A percentile compares a stretch with the other conserved stretches of the same genome.
Evolutionary conservation across 1,140 invertebrate genomes (phyloP).

Genomic region (Periplaneta americana): DNA sequence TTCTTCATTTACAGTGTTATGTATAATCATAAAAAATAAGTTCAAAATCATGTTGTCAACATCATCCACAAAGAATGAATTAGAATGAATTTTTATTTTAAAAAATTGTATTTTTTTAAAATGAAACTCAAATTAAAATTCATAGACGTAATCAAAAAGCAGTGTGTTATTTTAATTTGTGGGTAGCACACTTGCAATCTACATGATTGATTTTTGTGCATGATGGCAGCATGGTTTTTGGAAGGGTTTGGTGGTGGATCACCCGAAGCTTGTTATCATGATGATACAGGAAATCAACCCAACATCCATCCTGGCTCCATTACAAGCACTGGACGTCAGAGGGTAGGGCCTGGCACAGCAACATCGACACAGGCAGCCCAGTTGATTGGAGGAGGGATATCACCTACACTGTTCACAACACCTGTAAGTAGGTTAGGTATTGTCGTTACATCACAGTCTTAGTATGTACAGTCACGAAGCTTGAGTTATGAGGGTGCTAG

Average conservation of each 20-base stretch:
- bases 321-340: conserved; percentile 52
- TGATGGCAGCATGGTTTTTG: neutral
- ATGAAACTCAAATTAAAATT: neutral
- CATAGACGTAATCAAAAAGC: neutral
- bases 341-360: conserved; percentile 48
- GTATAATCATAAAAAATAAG: too few species aligned
- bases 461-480: too few species aligned
- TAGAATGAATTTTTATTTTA: neutral
- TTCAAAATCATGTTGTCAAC: neutral
- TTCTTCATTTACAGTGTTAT: too few species aligned
- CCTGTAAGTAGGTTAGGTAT: conserved; percentile 28
- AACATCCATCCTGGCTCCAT: conserved; percentile 59
- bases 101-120: neutral
- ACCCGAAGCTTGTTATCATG: neutral
- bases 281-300: conserved; percentile 42
- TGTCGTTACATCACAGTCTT: too few species aligned
- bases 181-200: neutral
- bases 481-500: too few species aligned
- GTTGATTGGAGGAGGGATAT: conserved; percentile 66
- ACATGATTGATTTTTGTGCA: neutral
- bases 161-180: neutral
- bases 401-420: conserved; percentile 58
- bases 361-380: conserved; percentile 59
- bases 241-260: neutral
- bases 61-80: neutral